Conservation (phyloP, 2,888 invertebrate genomes). For the Limnephilus marmoratus region DNA sequence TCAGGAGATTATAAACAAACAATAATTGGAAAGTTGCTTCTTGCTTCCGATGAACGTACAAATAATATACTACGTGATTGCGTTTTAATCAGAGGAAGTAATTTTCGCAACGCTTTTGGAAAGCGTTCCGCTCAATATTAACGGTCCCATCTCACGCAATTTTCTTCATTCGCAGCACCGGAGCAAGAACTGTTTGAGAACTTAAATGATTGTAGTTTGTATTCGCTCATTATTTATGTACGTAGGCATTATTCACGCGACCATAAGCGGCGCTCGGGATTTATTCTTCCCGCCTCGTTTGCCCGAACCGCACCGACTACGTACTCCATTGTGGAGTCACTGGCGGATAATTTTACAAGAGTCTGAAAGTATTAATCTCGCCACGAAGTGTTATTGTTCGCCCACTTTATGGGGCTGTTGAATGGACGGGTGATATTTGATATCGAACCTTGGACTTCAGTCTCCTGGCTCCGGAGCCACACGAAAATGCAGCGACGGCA, state of each 20-base stretch:
- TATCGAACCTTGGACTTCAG: slow-evolving; percentile 22
- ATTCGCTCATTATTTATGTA: slow-evolving; percentile 35
- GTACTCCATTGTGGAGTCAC: slow-evolving; percentile 31
- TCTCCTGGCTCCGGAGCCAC: slow-evolving; percentile 9
- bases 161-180: slow-evolving; percentile 9
- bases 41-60: not conserved
- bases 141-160: slow-evolving; percentile 14
- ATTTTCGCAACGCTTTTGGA: slow-evolving; percentile 16
- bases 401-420: slow-evolving; percentile 59
- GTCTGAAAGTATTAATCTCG: slow-evolving; percentile 52
- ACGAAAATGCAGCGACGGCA: not conserved
- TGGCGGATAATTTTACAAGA: slow-evolving; percentile 55
- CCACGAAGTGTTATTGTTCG: slow-evolving; percentile 58
- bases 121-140: slow-evolving; percentile 7
- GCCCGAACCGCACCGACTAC: not conserved
- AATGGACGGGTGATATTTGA: slow-evolving; percentile 57
- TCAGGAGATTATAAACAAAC: not conserved
- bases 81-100: not conserved
- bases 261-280: slow-evolving; percentile 10
- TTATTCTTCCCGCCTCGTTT: slow-evolving; percentile 36
- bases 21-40: slow-evolving; percentile 2
- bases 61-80: slow-evolving; percentile 2
- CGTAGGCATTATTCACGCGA: slow-evolving; percentile 39
- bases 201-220: slow-evolving; percentile 13
- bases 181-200: not conserved